Base-by-base conservation (phyloP, 2,797 vertebrate genomes). In the Falco naumanni region DNA sequence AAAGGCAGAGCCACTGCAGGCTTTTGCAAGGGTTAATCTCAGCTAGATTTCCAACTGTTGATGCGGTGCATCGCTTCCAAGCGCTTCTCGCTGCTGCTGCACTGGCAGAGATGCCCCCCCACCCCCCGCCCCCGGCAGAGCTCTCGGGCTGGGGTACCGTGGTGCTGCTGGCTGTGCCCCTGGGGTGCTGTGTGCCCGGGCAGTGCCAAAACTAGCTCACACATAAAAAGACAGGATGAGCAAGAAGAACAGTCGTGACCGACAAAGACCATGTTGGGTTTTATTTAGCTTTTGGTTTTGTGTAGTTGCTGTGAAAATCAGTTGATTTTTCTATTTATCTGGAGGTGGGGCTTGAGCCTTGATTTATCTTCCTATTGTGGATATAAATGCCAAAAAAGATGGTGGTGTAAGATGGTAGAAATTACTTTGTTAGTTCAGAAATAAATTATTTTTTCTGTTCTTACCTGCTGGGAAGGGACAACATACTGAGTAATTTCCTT, bases 111-210 rank as follows among this genome's bases (percentile, higher is more conserved):
- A 47, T 57, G 2, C 22, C 34, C 54, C 28, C 21, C 0, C 0
- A 34, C 37, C 28, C 21, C 0, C 0, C 4, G 28, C 14, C 41
- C 41, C 41, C 6, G 56, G 51, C 64, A 77, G 71, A 41, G 20
- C 34, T 60, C 1, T 0, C 31, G 10, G 63, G 21, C 47, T 47
- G 71, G 15, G 16, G 6, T 54, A 6, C 61, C 11, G 1, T 76
- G 16, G 8, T 86, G 22, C 60, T 33, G 24, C 59, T 56, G 60
- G 48, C 48, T 68, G 56, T 74, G 31, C 60, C 10, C 31, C 26
- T 19, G 76, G 0, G 12, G 7, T 3, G 3, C 16, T 31, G 43
- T 0, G 0, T 64, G 41, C 13, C 56, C 0, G 1, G 41, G 72
- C 63, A 65, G 34, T 45, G 65, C 72, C 79, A 51, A 61, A 85